Percentiles rank a stretch among this genome's conserved stretches.
phyloP scores from a whole-genome alignment of 2,113 vertebrate species.

The Gracilinanus agilis region DNA sequence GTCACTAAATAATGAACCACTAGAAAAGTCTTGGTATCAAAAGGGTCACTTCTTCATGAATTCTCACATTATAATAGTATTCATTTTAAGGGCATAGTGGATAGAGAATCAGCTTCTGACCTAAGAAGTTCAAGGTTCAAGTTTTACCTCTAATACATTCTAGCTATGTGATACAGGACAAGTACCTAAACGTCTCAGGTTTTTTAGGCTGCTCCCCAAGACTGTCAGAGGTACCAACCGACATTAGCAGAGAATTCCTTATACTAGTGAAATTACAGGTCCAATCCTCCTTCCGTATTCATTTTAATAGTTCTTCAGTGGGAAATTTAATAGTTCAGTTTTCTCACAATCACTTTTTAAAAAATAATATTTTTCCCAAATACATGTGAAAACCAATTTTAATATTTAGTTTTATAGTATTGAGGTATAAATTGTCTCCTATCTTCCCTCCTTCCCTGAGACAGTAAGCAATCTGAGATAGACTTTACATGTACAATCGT shows the following conservation, averaged over 20 bases:
- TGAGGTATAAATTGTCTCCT: too few species aligned
- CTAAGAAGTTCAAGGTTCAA: background rate
- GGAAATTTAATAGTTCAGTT: constrained; percentile 18
- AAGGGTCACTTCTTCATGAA: constrained; percentile 8
- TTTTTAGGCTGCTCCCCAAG: background rate
- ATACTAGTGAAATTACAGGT: background rate
- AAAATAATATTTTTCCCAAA: too few species aligned
- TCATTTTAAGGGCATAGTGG: constrained; percentile 55
- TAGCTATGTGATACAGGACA: background rate
- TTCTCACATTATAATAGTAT: constrained; percentile 67
- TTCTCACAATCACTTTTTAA: background rate
- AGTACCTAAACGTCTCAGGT: background rate
- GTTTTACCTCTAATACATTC: background rate
- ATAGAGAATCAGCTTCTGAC: background rate
- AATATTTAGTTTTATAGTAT: too few species aligned
- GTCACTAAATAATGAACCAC: too few species aligned
- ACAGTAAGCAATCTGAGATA: too few species aligned
- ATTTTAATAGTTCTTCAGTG: constrained; percentile 70
- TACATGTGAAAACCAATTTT: too few species aligned
- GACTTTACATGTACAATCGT: too few species aligned
- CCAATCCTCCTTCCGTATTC: constrained; percentile 10
- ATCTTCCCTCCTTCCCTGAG: too few species aligned
- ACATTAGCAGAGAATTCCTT: background rate
- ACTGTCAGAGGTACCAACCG: background rate
- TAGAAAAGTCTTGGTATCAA: constrained; percentile 53